Evolutionary conservation across 1,140 invertebrate genomes (phyloP).

Genomic region (Palaemon carinicauda): DNA sequence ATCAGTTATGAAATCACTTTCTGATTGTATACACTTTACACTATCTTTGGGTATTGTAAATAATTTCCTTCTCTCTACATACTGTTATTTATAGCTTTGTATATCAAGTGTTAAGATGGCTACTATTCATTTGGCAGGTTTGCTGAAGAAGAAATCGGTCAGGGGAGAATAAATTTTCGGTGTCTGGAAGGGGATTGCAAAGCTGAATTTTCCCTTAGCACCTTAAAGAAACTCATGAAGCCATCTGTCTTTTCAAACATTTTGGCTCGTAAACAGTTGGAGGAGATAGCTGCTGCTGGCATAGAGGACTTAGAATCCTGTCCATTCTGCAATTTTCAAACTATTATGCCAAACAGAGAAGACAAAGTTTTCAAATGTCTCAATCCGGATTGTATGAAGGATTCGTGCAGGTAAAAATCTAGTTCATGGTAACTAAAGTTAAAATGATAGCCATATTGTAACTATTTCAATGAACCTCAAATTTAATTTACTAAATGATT

Average conservation of each 20-base stretch:
- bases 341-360: conserved; percentile 68
- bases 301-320: conserved; percentile 72
- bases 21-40: too few species aligned
- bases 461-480: too few species aligned
- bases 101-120: not conserved
- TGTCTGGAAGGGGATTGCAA: conserved; percentile 68
- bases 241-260: conserved; percentile 70
- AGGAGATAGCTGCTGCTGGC: conserved; percentile 71
- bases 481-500: too few species aligned
- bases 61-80: too few species aligned
- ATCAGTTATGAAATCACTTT: too few species aligned
- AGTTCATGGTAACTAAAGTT: not conserved
- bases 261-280: conserved; percentile 68
- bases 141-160: conserved; percentile 68
- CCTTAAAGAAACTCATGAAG: conserved; percentile 67
- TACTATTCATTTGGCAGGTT: conserved; percentile 57
- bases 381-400: conserved; percentile 74
- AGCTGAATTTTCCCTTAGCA: conserved; percentile 65
- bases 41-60: too few species aligned
- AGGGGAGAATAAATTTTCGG: conserved; percentile 68
- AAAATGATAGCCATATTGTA: too few species aligned
- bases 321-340: conserved; percentile 73
- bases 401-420: conserved; percentile 69
- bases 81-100: too few species aligned
- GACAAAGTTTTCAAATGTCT: conserved; percentile 74